These are phyloP conservation scores for Torymus auratus DNA, from an alignment of 2,888 invertebrate genomes.

Conservation along the genomic window DNA sequence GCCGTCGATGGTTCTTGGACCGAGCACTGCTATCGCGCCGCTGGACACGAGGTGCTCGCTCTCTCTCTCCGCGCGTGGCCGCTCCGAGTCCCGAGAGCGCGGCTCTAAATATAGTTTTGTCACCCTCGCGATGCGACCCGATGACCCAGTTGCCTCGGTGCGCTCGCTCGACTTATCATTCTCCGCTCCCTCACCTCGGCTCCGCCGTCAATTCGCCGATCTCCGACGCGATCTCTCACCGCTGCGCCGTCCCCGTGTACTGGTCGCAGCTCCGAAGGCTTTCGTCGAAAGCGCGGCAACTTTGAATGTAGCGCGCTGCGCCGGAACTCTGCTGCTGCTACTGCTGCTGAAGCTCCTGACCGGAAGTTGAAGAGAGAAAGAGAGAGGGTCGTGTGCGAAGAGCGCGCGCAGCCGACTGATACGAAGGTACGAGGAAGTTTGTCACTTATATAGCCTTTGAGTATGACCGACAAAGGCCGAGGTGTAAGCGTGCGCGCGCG, in stretches of 20 bases:
- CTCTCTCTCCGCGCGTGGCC: too few relatives aligned
- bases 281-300: too few relatives aligned
- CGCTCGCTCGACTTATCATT: constrained; percentile 24
- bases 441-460: constrained; percentile 73
- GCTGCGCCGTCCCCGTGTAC: too few relatives aligned
- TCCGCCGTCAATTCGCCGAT: background rate
- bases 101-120: constrained; percentile 37
- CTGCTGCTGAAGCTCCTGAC: too few relatives aligned
- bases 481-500: constrained; percentile 50
- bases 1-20: too few relatives aligned
- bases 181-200: background rate
- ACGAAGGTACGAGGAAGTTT: constrained; percentile 69
- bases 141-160: constrained; percentile 48
- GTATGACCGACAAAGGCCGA: constrained; percentile 66
- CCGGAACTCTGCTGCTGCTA: too few relatives aligned
- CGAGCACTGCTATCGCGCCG: too few relatives aligned
- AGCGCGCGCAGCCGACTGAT: constrained; percentile 60
- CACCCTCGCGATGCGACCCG: constrained; percentile 51
- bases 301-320: too few relatives aligned
- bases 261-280: too few relatives aligned
- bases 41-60: too few relatives aligned
- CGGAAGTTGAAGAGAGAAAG: background rate
- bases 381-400: constrained; percentile 25
- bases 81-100: background rate
- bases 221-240: constrained; percentile 3